Evolutionary conservation across 2,113 vertebrate genomes (phyloP), one percentile per base, ranked within the genome.

Genomic region (Campylomormyrus numenius): DNA sequence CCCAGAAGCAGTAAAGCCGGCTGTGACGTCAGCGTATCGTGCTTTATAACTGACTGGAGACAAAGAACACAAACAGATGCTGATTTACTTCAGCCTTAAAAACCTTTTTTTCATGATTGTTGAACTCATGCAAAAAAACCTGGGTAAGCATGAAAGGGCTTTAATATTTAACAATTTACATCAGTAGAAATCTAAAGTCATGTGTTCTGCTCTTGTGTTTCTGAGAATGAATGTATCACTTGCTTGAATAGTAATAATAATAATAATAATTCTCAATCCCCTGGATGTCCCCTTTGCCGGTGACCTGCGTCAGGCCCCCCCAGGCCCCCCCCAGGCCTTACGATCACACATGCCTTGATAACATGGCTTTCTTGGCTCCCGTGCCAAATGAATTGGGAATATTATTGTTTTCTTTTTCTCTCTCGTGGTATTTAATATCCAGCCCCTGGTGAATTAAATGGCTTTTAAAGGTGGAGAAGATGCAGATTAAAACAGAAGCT

Each of bases 401-500:
- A 45, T 21, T 88, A 66, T 49, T 35, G 46, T 35, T 88, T 88
- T 46, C 52, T 24, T 88, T n/a, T 42, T 49, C 42, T 35, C 24
- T 21, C 42, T 74, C 15, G 45, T 27, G n/a, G 45, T 90, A 15
- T 87, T 90, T 90, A 46, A 70, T 86, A 83, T 86, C 83, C 83
- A 87, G 21, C 53, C 27, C 10, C 83, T 49, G 56, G 31, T 49
- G 84, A 56, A 58, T 58, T 31, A 70, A 87, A 86, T 42, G 11
- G 4, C 19, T 35, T 52, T n/a, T 90, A 56, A 90, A 46, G 52
- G 53, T 62, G 39, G 77, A 89, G 39, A 46, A 85, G 83, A 85
- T 90, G 53, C 53, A 90, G 80, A 85, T 90, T 56, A 62, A 90
- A 86, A 83, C 15, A 13, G 87, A 62, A 46, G 19, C 39, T 45